phyloP scores from a whole-genome alignment of 30 jellyfish, hydroid and myxozoan genomes.

The Aurelia aurita region DNA sequence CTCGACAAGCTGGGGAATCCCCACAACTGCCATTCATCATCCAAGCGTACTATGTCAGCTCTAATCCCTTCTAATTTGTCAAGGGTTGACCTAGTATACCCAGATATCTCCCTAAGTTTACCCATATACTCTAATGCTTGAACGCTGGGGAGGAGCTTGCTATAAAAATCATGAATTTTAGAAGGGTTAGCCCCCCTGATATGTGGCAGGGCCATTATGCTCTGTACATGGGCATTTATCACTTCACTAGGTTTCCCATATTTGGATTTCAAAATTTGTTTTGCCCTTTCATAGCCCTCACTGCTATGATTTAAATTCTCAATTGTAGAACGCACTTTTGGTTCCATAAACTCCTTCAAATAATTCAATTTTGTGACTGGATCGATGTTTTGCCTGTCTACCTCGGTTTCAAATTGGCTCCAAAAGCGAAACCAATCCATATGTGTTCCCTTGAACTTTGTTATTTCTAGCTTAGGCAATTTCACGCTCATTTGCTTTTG shows the following conservation, averaged over 20 bases:
- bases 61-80: slow-evolving; percentile 74
- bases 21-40: slow-evolving; percentile 67
- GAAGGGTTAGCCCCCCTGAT: slow-evolving; percentile 44
- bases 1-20: slow-evolving; percentile 59
- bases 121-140: slow-evolving; percentile 80
- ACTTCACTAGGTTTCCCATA: slow-evolving; percentile 63
- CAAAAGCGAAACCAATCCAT: slow-evolving; percentile 59
- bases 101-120: slow-evolving; percentile 43
- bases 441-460: slow-evolving; percentile 43
- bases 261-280: slow-evolving; percentile 29
- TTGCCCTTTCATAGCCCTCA: too few species aligned
- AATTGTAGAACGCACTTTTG: slow-evolving; percentile 15
- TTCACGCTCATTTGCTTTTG: slow-evolving; percentile 5
- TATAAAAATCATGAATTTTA: slow-evolving; percentile 33
- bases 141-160: slow-evolving; percentile 39
- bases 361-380: slow-evolving; percentile 37
- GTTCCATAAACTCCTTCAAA: slow-evolving; percentile 36
- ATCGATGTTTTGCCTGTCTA: slow-evolving; percentile 14
- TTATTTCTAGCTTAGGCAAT: neutral
- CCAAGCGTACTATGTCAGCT: slow-evolving; percentile 60
- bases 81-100: slow-evolving; percentile 52
- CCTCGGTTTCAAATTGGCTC: slow-evolving; percentile 53
- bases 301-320: too few species aligned
- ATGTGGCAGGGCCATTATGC: slow-evolving; percentile 34
- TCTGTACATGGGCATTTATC: slow-evolving; percentile 46